Conservation (phyloP, 92 coral and sea anemone species). For the Umimayanthus chanpuru region DNA sequence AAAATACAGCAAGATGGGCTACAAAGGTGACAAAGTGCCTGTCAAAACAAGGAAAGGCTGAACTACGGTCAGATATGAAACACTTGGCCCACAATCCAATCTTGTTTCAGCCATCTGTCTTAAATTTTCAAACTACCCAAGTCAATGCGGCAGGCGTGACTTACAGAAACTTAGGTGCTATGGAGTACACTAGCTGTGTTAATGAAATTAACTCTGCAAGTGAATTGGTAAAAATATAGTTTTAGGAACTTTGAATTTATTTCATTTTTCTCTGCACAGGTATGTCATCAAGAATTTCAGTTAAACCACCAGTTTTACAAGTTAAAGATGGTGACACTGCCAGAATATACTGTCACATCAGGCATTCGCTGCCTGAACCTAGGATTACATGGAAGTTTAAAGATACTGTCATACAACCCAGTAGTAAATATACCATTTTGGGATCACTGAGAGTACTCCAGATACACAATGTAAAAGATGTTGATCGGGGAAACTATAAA, state of each 20-base stretch:
- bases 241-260: not conserved
- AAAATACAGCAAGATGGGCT: no score
- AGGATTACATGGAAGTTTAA: constrained; percentile 63
- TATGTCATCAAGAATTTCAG: constrained; percentile 74
- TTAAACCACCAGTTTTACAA: constrained; percentile 53
- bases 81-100: no score
- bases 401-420: constrained; percentile 37
- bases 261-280: constrained; percentile 51
- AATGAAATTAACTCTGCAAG: no score
- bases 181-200: no score
- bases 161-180: no score
- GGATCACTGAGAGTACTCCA: constrained; percentile 70
- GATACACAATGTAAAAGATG: constrained; percentile 57
- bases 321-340: constrained; percentile 76
- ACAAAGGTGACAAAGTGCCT: no score
- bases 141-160: no score
- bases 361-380: constrained; percentile 74
- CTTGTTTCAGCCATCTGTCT: no score
- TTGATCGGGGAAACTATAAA: constrained; percentile 66
- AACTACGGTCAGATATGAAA: not conserved
- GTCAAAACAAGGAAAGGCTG: not conserved
- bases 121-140: no score
- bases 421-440: constrained; percentile 57
- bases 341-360: constrained; percentile 66
- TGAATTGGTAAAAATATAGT: not conserved